phyloP scores from a whole-genome alignment of 2,113 vertebrate species.

The Spermophilus dauricus region DNA sequence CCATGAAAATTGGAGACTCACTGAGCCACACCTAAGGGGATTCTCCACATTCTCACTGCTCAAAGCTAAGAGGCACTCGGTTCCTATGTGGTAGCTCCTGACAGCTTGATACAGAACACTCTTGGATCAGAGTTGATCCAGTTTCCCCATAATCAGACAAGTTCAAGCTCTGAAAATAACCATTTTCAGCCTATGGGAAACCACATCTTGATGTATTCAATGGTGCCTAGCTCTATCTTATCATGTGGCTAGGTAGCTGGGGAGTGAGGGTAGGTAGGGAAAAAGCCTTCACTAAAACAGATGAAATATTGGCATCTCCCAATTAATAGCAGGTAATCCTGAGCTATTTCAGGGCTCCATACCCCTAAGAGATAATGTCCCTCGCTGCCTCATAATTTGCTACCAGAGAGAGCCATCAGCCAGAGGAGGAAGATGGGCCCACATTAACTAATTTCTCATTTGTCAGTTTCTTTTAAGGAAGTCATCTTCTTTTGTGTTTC shows the following conservation, averaged over 20 bases:
- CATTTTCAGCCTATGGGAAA: neutral
- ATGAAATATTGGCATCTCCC: neutral
- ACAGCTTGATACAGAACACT: neutral
- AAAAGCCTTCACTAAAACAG: neutral
- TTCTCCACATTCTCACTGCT: no score
- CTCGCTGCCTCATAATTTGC: neutral
- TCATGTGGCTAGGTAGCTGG: fast-evolving
- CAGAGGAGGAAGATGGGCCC: neutral
- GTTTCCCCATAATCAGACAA: neutral
- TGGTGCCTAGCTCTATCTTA: neutral
- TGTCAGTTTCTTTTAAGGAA: neutral
- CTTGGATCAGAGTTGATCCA: neutral
- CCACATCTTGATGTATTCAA: neutral
- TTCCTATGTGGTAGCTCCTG: no score
- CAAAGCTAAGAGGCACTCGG: no score
- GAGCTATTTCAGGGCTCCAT: neutral
- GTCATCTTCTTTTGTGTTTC: neutral
- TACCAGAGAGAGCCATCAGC: neutral
- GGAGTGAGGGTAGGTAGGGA: no score
- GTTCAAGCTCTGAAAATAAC: neutral
- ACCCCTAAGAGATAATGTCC: neutral
- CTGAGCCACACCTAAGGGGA: no score
- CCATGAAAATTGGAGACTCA: no score
- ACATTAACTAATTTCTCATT: neutral
- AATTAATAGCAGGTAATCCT: neutral